A percentile compares a stretch with the other conserved stretches of the same genome.
Conservation (phyloP, 2,797 vertebrate species). For the Lindbergichthys nudifrons region DNA sequence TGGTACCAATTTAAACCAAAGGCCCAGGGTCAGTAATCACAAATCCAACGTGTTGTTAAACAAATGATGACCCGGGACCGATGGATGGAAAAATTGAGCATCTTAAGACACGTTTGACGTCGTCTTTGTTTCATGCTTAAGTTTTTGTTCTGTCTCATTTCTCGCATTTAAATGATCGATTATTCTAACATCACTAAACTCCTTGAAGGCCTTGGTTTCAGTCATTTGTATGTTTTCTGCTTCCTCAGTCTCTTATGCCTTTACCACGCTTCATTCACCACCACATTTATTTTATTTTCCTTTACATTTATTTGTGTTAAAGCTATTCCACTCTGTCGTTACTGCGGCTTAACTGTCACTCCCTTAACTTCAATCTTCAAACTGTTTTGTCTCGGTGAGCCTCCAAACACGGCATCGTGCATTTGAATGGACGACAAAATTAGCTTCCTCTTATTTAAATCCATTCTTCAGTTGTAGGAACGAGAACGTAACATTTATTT, state of each 20-base stretch:
- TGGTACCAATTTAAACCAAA: slow-evolving; percentile 39
- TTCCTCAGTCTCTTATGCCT: slow-evolving; percentile 60
- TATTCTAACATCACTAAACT: slow-evolving; percentile 83
- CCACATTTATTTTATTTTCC: slow-evolving; percentile 28
- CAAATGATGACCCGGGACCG: slow-evolving; percentile 42
- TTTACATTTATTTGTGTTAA: slow-evolving; percentile 76
- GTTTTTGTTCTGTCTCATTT: slow-evolving; percentile 84
- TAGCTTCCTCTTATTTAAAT: slow-evolving; percentile 84
- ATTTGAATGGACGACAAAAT: slow-evolving; percentile 72
- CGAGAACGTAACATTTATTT: slow-evolving; percentile 81
- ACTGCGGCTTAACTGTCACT: slow-evolving; percentile 80
- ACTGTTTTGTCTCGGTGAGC: slow-evolving; percentile 67
- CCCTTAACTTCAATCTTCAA: slow-evolving; percentile 71
- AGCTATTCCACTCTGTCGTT: slow-evolving; percentile 86
- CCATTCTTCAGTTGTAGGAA: slow-evolving; percentile 81
- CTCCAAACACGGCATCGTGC: slow-evolving; percentile 81
- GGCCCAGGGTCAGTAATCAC: slow-evolving; percentile 43
- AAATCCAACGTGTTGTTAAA: slow-evolving; percentile 23
- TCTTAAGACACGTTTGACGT: slow-evolving; percentile 51
- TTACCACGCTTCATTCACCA: slow-evolving; percentile 22
- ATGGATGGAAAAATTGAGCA: slow-evolving; percentile 39
- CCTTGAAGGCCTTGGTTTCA: slow-evolving; percentile 80
- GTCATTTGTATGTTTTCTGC: slow-evolving; percentile 51
- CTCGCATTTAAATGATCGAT: slow-evolving; percentile 64
- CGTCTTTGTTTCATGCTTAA: slow-evolving; percentile 69